Conservation (phyloP, 2,888 invertebrate genomes). For the Boloria euphrosyne region DNA sequence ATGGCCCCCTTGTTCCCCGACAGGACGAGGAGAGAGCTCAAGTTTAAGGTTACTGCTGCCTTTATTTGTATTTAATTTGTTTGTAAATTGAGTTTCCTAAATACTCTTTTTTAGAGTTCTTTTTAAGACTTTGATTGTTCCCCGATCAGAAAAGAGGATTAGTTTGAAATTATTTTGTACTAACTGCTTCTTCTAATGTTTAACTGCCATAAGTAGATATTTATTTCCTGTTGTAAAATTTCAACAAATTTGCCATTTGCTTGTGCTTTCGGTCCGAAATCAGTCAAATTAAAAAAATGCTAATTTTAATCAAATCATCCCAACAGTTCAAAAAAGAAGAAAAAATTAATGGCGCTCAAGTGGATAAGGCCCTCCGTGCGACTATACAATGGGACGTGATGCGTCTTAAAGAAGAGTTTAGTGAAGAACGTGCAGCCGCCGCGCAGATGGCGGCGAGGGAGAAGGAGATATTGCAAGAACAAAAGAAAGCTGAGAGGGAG, state of each 20-base stretch:
- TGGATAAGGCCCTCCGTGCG: constrained; percentile 89
- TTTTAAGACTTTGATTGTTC: no score
- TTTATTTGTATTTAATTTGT: neutral
- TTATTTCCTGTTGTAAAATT: neutral
- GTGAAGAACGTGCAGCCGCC: constrained; percentile 54
- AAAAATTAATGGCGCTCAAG: constrained; percentile 85
- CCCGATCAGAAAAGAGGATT: no score
- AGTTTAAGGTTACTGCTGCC: constrained; percentile 85
- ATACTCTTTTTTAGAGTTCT: no score
- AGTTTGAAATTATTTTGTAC: no score
- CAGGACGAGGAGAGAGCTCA: constrained; percentile 90
- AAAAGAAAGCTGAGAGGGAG: constrained; percentile 63
- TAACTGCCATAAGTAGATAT: neutral
- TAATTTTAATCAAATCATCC: neutral
- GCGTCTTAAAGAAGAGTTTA: constrained; percentile 59
- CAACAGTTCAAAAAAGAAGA: constrained; percentile 93
- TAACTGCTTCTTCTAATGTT: no score
- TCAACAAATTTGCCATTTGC: neutral
- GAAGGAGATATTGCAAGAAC: constrained; percentile 52
- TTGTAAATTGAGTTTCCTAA: no score
- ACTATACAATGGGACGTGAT: constrained; percentile 85
- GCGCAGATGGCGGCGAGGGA: constrained; percentile 47
- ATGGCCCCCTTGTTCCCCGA: constrained; percentile 93
- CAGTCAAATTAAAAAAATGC: no score
- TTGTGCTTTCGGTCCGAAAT: no score